These are phyloP conservation scores for Polydesmus complanatus DNA, from an alignment of 2,888 invertebrate species.

Conservation along the genomic window DNA sequence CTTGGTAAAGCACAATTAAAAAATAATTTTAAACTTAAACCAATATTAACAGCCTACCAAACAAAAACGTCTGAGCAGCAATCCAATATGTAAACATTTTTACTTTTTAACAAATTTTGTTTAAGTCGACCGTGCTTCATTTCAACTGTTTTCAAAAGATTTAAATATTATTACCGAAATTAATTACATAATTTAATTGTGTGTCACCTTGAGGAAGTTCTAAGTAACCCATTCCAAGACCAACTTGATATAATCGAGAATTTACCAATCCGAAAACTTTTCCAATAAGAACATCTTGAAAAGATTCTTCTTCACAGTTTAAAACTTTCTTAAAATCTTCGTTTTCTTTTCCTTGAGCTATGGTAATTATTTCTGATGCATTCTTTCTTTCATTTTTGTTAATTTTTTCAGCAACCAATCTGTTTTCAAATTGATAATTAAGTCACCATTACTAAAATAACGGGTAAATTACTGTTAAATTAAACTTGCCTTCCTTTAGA, in stretches of 20 bases:
- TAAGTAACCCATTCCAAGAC: slow-evolving; percentile 94
- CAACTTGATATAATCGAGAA: slow-evolving; percentile 81
- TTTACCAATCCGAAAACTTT: slow-evolving; percentile 47
- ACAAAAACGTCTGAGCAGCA: slow-evolving; percentile 87
- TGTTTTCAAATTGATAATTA: slow-evolving; percentile 23
- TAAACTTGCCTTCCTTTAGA: slow-evolving; percentile 29
- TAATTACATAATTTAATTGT: background rate
- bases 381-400: slow-evolving; percentile 97
- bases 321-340: slow-evolving; percentile 69
- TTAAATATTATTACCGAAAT: background rate
- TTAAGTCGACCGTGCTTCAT: slow-evolving; percentile 44
- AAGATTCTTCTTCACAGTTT: slow-evolving; percentile 38
- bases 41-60: slow-evolving; percentile 48
- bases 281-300: slow-evolving; percentile 41
- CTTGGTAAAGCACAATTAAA: too few relatives aligned
- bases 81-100: slow-evolving; percentile 92
- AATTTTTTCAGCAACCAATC: slow-evolving; percentile 92
- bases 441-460: slow-evolving; percentile 9
- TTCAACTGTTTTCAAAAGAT: slow-evolving; percentile 20
- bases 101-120: slow-evolving; percentile 64
- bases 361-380: slow-evolving; percentile 74
- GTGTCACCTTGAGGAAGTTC: slow-evolving; percentile 72
- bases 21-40: background rate
- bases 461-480: background rate
- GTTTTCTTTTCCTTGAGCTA: slow-evolving; percentile 67